These are phyloP conservation scores for Tychaedon coryphoeus DNA, from an alignment of 2,113 vertebrate species.

Conservation along the genomic window DNA sequence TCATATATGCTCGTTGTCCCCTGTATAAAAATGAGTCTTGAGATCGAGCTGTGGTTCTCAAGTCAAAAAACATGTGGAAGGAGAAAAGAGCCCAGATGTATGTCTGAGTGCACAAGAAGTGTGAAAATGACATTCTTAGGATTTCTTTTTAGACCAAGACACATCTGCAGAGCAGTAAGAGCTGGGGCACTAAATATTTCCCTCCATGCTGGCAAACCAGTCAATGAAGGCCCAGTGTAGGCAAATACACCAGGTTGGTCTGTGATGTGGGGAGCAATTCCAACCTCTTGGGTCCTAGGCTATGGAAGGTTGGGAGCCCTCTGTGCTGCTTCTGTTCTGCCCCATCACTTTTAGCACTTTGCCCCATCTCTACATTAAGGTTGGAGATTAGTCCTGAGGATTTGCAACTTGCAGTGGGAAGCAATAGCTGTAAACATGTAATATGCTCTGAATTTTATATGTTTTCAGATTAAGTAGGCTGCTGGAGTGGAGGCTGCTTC, in stretches of 20 bases:
- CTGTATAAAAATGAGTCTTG: background rate
- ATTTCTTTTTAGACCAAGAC: background rate
- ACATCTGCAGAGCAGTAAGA: background rate
- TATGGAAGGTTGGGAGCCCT: background rate
- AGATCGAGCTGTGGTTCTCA: background rate
- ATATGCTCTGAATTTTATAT: background rate
- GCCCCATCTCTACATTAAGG: background rate
- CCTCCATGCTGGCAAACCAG: background rate
- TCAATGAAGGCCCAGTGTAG: fast-evolving
- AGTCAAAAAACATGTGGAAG: background rate
- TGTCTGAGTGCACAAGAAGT: background rate
- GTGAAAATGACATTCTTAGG: background rate
- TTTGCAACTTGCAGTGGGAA: background rate
- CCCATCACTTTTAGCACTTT: background rate
- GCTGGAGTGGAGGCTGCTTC: background rate
- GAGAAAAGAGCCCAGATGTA: fast-evolving
- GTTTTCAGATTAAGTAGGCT: background rate
- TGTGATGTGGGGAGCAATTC: background rate
- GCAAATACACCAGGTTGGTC: background rate
- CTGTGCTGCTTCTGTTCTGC: background rate
- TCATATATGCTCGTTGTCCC: background rate
- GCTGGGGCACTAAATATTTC: background rate
- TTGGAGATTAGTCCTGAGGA: background rate
- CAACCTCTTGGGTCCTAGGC: background rate
- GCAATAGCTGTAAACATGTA: background rate